A percentile compares a stretch with the other conserved stretches of the same genome.
phyloP scores from a whole-genome alignment of 2,888 invertebrate genomes.

The Caenorhabditis angaria region DNA sequence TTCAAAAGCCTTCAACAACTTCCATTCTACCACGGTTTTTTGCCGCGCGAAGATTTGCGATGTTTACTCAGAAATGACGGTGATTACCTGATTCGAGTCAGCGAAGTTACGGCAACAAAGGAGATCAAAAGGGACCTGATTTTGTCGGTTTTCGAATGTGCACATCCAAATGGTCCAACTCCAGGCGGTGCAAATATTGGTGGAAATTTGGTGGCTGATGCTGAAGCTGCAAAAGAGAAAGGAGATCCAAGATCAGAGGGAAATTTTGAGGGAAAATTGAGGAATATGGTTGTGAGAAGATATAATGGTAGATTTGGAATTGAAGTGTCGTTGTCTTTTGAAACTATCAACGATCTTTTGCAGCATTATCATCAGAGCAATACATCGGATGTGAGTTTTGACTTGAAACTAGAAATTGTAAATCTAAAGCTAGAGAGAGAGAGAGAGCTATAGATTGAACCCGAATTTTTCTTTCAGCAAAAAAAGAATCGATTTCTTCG shows the following conservation, averaged over 20 bases:
- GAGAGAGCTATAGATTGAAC: not conserved
- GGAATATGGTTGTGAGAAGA: constrained; percentile 10
- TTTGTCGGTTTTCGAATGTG: constrained; percentile 16
- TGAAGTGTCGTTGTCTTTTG: not conserved
- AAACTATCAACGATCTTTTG: constrained; percentile 3
- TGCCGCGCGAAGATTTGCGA: constrained; percentile 34
- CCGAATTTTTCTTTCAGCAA: not conserved
- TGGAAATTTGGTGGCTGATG: not conserved
- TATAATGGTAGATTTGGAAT: constrained; percentile 11
- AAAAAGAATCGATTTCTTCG: constrained; percentile 13
- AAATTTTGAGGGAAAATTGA: not conserved
- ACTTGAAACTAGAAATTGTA: no score
- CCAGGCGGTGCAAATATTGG: not conserved
- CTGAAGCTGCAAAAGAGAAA: not conserved
- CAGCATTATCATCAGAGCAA: constrained; percentile 8
- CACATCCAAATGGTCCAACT: not conserved
- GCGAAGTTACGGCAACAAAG: constrained; percentile 12
- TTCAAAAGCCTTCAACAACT: not conserved
- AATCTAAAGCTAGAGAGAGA: not conserved
- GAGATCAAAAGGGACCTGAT: constrained; percentile 23
- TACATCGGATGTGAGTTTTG: not conserved
- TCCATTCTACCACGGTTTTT: constrained; percentile 35
- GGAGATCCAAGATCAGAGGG: not conserved
- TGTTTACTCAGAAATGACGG: constrained; percentile 16
- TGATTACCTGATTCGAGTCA: constrained; percentile 33